Conservation (phyloP, 2,888 invertebrate genomes). For the Xanthia icteritia region DNA sequence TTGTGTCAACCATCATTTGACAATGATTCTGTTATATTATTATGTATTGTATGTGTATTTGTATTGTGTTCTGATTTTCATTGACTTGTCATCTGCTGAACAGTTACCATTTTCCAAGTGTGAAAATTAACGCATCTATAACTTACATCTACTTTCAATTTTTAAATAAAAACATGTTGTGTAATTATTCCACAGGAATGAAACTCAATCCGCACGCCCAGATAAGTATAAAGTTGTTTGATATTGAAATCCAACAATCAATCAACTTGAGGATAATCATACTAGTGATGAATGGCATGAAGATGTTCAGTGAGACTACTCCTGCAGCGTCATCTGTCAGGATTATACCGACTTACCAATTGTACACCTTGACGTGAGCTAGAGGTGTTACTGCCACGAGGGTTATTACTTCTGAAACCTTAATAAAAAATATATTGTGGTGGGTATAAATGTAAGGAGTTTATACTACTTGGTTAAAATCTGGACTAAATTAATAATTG, state of each 20-base stretch:
- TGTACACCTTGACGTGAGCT: conserved; percentile 59
- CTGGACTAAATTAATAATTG: too few species aligned
- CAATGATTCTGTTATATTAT: neutral
- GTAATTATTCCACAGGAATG: neutral
- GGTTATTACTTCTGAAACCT: conserved; percentile 14
- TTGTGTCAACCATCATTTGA: neutral
- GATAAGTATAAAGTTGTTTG: neutral
- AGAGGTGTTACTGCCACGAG: conserved; percentile 6
- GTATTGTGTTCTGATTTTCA: neutral
- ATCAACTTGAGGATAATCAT: conserved; percentile 39
- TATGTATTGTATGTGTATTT: too few species aligned
- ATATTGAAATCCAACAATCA: conserved; percentile 53
- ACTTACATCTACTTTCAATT: too few species aligned
- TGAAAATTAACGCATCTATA: neutral
- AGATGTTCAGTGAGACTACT: conserved; percentile 11
- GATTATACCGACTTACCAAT: conserved; percentile 71
- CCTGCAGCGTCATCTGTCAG: conserved; percentile 67
- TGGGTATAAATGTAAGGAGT: neutral
- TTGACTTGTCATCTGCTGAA: neutral
- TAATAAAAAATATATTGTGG: neutral
- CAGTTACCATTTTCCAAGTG: neutral
- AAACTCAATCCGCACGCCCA: neutral
- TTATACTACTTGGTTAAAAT: neutral
- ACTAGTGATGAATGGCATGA: conserved; percentile 41
- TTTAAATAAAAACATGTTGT: neutral